Conservation (phyloP, 2,113 vertebrate species). For the Brevimyrus niger region DNA sequence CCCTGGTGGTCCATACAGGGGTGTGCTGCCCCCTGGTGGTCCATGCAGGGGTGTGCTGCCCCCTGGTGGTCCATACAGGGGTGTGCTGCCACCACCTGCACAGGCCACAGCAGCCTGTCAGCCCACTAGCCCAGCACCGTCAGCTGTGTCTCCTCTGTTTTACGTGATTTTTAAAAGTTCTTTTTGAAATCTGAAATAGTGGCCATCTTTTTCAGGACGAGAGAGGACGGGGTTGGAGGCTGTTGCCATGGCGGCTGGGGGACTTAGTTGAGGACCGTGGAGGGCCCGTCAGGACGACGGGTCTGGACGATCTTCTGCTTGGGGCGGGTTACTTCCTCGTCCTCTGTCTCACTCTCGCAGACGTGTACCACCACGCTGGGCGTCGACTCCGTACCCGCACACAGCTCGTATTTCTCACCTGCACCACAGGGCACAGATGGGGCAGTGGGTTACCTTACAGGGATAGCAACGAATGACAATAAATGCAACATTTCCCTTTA, state of each 20-base stretch:
- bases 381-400: slow-evolving; percentile 90
- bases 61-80: neutral
- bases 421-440: neutral
- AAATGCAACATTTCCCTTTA: neutral
- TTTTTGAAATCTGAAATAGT: slow-evolving; percentile 61
- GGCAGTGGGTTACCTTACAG: neutral
- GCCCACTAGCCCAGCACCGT: slow-evolving; percentile 30
- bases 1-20: no score
- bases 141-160: slow-evolving; percentile 28
- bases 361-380: slow-evolving; percentile 96
- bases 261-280: slow-evolving; percentile 61
- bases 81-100: neutral
- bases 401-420: slow-evolving; percentile 97
- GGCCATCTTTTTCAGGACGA: slow-evolving; percentile 56
- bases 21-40: no score
- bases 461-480: neutral
- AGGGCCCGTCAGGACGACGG: slow-evolving; percentile 72
- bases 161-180: slow-evolving; percentile 6
- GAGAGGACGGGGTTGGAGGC: slow-evolving; percentile 49
- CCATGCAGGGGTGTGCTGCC: neutral
- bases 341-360: slow-evolving; percentile 84
- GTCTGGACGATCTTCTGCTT: slow-evolving; percentile 92
- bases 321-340: slow-evolving; percentile 77
- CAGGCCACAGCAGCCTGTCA: slow-evolving; percentile 43
- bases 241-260: slow-evolving; percentile 1